Evolutionary conservation across 2,888 invertebrate genomes (phyloP).

Genomic region (Megamerina dolium): DNA sequence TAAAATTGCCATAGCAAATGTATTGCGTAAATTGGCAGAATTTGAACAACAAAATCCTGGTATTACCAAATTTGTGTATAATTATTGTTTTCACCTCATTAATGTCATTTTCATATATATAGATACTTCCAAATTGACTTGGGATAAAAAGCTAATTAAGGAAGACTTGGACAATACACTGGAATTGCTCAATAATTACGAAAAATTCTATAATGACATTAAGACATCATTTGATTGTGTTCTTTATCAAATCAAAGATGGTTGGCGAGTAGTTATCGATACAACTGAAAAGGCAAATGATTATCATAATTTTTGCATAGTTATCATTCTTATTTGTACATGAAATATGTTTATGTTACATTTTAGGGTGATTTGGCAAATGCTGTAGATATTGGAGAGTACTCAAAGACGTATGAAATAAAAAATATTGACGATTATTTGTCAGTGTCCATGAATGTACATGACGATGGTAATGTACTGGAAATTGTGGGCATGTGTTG

Average conservation of each 20-base stretch:
- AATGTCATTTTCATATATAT: neutral
- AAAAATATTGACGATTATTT: slow-evolving; percentile 75
- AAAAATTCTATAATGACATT: slow-evolving; percentile 81
- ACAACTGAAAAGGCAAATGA: slow-evolving; percentile 40
- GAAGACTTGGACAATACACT: slow-evolving; percentile 85
- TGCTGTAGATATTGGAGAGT: slow-evolving; percentile 75
- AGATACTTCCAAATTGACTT: slow-evolving; percentile 52
- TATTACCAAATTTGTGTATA: slow-evolving; percentile 34
- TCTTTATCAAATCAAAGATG: slow-evolving; percentile 84
- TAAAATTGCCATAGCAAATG: slow-evolving; percentile 71
- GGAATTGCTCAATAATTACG: slow-evolving; percentile 73
- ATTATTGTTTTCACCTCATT: neutral
- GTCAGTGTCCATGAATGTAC: slow-evolving; percentile 86
- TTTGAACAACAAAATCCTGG: slow-evolving; percentile 64
- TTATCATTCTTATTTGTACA: neutral
- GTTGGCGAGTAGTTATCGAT: slow-evolving; percentile 61
- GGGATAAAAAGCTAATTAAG: slow-evolving; percentile 72
- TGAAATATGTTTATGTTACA: slow-evolving; percentile 41
- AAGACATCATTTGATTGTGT: slow-evolving; percentile 93
- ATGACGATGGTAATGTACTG: slow-evolving; percentile 80
- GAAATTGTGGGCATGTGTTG: slow-evolving; percentile 94
- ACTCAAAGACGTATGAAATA: slow-evolving; percentile 71
- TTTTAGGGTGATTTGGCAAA: slow-evolving; percentile 71
- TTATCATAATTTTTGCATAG: neutral
- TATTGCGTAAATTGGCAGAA: slow-evolving; percentile 65